Conservation (phyloP, 1,140 invertebrate genomes). For the Chymomyza costata region DNA sequence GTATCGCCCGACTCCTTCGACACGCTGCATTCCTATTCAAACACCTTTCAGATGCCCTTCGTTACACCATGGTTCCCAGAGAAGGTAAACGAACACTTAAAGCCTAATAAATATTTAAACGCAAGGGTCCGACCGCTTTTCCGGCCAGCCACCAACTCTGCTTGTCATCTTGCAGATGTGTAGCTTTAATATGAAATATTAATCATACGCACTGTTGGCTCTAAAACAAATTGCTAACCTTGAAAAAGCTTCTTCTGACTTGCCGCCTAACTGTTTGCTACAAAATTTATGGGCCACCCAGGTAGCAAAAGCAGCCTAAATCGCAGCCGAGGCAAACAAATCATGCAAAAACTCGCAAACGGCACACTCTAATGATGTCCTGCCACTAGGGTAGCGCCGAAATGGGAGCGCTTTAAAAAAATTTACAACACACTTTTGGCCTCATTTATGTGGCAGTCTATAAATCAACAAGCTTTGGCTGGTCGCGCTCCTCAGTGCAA, state of each 20-base stretch:
- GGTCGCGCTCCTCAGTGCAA: too few species aligned
- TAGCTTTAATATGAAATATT: constrained; percentile 67
- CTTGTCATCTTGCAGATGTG: too few species aligned
- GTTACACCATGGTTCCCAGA: constrained; percentile 95
- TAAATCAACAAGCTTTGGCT: too few species aligned
- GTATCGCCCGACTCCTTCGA: constrained; percentile 95
- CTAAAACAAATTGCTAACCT: constrained; percentile 59
- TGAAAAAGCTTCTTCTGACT: constrained; percentile 53
- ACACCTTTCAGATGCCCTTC: constrained; percentile 97
- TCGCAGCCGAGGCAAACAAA: constrained; percentile 24
- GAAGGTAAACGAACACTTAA: constrained; percentile 80
- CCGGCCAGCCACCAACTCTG: too few species aligned
- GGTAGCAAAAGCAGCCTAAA: constrained; percentile 62
- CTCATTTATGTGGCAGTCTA: constrained; percentile 32
- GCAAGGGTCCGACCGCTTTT: too few species aligned
- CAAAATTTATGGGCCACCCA: constrained; percentile 50
- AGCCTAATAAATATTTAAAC: constrained; percentile 64
- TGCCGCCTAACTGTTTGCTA: too few species aligned
- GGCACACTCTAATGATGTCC: constrained; percentile 37
- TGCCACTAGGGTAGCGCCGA: not conserved
- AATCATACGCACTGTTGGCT: constrained; percentile 70
- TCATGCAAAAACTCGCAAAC: not conserved
- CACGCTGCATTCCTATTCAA: constrained; percentile 95
- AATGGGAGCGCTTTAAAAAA: constrained; percentile 62
- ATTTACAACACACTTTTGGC: constrained; percentile 71